phyloP scores from a whole-genome alignment of 2,797 vertebrate species.

The Ceryle rudis region DNA sequence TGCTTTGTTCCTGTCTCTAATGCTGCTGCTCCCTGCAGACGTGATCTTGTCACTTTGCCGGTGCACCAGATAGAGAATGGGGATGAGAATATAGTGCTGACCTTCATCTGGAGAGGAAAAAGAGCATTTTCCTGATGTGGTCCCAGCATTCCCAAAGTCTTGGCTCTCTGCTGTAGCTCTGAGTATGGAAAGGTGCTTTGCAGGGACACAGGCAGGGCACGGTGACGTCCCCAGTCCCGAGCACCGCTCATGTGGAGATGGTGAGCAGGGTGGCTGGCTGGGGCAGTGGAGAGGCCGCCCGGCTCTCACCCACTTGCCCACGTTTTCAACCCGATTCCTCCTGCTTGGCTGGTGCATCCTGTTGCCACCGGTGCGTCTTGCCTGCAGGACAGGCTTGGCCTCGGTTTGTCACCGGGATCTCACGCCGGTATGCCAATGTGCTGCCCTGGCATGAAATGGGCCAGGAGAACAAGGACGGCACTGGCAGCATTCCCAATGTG shows the following conservation, averaged over 20 bases:
- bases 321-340: neutral
- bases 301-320: neutral
- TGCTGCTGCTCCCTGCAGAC: fast-evolving
- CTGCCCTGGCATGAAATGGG: neutral
- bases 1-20: fast-evolving
- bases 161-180: neutral
- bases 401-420: neutral
- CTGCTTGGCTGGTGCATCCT: constrained; percentile 1
- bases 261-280: neutral
- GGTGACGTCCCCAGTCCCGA: neutral
- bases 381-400: constrained; percentile 40
- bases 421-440: fast-evolving
- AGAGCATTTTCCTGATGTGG: fast-evolving
- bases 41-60: fast-evolving
- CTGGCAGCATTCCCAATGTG: fast-evolving
- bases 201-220: fast-evolving
- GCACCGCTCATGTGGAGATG: neutral
- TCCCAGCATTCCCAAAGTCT: neutral
- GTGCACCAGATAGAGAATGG: fast-evolving
- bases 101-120: neutral
- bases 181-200: neutral
- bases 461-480: fast-evolving
- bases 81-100: fast-evolving
- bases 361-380: fast-evolving
- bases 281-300: fast-evolving